A percentile compares a stretch with the other conserved stretches of the same genome.
Conservation (phyloP, 2,113 vertebrate species). For the Perccottus glenii region DNA sequence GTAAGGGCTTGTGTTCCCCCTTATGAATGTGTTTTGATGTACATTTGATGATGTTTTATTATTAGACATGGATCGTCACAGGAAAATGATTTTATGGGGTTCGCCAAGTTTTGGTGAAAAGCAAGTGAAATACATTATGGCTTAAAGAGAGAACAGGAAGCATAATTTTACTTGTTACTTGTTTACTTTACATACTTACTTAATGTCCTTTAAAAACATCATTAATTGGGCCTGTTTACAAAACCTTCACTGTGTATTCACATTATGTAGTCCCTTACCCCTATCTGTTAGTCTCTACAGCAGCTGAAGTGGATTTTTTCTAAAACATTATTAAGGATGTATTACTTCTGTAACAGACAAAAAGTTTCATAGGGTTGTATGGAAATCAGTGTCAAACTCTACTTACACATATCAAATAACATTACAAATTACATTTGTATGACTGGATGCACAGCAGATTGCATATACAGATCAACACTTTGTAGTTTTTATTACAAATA, state of each 20-base stretch:
- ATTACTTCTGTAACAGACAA: neutral
- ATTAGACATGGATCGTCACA: slow-evolving; percentile 33
- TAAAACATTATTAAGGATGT: neutral
- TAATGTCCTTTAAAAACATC: neutral
- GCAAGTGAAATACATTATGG: slow-evolving; percentile 9
- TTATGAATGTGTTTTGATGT: slow-evolving; percentile 54
- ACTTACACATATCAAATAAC: too few species aligned
- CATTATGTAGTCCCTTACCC: neutral
- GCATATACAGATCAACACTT: too few species aligned
- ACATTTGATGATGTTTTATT: slow-evolving; percentile 41
- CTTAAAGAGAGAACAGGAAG: slow-evolving; percentile 9
- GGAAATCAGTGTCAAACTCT: too few species aligned
- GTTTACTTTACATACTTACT: neutral
- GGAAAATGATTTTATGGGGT: slow-evolving; percentile 2
- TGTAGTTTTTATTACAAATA: too few species aligned
- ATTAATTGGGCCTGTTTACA: neutral
- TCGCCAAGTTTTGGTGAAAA: neutral
- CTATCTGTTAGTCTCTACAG: too few species aligned
- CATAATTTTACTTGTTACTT: slow-evolving; percentile 15
- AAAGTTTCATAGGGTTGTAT: neutral
- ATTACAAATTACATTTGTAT: too few species aligned
- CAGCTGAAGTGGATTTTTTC: too few species aligned
- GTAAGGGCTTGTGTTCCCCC: slow-evolving; percentile 57
- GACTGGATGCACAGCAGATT: too few species aligned
- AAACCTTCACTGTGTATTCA: neutral